Base-by-base conservation (phyloP, 2,888 invertebrate genomes). In the Andrena fulva region DNA sequence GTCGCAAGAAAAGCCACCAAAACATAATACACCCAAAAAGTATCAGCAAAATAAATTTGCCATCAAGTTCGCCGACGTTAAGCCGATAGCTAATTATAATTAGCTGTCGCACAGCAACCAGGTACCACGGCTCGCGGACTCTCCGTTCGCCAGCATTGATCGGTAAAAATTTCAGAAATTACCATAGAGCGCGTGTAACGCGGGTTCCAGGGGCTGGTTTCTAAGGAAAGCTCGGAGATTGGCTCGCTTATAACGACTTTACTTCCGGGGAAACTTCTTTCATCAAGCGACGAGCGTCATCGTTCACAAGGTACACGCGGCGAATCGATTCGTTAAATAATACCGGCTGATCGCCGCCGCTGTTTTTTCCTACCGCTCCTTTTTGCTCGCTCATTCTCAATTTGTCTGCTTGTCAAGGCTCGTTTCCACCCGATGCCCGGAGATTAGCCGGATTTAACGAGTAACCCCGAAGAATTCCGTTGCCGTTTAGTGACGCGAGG, bases 231-330 rank as follows among this genome's bases (percentile, higher is more conserved):
- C 33, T 27, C 12, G 29, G 70, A 62, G 71, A 71, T 66, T 70
- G 79, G 66, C 42, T 31, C 16, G 31, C 42, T 60, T 67, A 35
- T 80, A 82, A 82, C 31, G 71, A 75, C 62, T 80, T 68, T 27
- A 68, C 67, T 62, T 48, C 31, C 27, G 31, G 24, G 27, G 16
- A 72, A 80, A 71, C 42, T 68, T 75, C 67, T 68, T 76, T 67
- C 70, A 27, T 33, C 59, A 52, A 77, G 42, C 52, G 66, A 42
- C 24, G 70, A 62, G 31, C 66, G 24, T 27, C 50, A 68, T 68
- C 66, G 67, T 80, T 63, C 54, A 33, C 31, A 7, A 29, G 27
- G 62, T 42, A 16, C 50, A 60, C 62, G 8, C 68, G 67, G 31
- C 8, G 63, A 64, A 63, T 75, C 70, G 68, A 76, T 72, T 64